These are phyloP conservation scores for Trichogramma dendrolimi DNA, from an alignment of 2,888 invertebrate genomes.

Conservation along the genomic window DNA sequence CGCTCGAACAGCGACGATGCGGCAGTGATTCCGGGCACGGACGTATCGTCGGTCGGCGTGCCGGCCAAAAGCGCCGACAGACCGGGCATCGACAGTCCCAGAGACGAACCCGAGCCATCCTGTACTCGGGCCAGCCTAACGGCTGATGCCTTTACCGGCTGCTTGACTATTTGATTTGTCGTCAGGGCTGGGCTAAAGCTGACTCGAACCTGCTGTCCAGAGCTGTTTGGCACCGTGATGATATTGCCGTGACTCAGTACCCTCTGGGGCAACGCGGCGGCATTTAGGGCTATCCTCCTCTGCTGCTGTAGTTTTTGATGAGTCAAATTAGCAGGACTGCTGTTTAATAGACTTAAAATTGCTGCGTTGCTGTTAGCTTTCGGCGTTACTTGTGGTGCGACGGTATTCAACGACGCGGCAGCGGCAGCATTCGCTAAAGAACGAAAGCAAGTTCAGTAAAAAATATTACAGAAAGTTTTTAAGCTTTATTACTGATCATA, in stretches of 20 bases:
- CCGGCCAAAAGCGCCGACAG: conserved; percentile 60
- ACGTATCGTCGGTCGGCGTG: conserved; percentile 60
- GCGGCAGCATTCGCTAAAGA: conserved; percentile 40
- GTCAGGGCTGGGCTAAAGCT: conserved; percentile 48
- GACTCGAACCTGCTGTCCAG: conserved; percentile 48
- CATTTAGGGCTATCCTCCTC: conserved; percentile 47
- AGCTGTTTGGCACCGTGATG: conserved; percentile 49
- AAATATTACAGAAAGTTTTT: conserved; percentile 10
- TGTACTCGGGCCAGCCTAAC: conserved; percentile 53
- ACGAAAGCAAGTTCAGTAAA: too few relatives aligned
- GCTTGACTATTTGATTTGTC: conserved; percentile 46
- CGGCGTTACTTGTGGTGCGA: conserved; percentile 43
- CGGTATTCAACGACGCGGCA: conserved; percentile 51
- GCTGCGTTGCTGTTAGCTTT: conserved; percentile 64
- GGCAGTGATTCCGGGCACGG: conserved; percentile 56
- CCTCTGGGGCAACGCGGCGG: conserved; percentile 45
- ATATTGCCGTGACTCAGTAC: conserved; percentile 49
- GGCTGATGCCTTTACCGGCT: conserved; percentile 53
- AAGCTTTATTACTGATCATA: neutral
- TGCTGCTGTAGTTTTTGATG: conserved; percentile 47
- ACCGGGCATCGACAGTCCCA: conserved; percentile 59
- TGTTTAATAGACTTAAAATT: conserved; percentile 73
- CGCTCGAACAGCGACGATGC: conserved; percentile 56
- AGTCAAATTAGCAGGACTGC: conserved; percentile 63
- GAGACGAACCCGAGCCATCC: conserved; percentile 49